Evolutionary conservation across 2,113 vertebrate genomes (phyloP), one percentile per base, ranked within the genome.

Genomic region (Phrynosoma platyrhinos): DNA sequence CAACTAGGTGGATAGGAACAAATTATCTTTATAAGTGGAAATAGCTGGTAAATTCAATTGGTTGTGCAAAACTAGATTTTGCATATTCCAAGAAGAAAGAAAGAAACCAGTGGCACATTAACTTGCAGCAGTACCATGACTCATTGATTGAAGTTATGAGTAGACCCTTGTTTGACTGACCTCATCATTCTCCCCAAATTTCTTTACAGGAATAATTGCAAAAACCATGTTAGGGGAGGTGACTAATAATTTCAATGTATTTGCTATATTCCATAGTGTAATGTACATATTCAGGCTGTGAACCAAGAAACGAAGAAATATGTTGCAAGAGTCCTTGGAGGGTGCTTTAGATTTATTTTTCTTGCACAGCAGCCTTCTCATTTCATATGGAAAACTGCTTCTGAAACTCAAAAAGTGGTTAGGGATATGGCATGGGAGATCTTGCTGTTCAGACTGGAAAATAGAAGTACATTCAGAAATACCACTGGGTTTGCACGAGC

Each of bases 371-470:
- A 12, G 16, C 55, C 36, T 82, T 82, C 4, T 5, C 2, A 53
- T 76, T 88, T 83, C 58, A 88, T 62, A 53, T 52, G 8, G 30
- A 55, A 72, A 86, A 78, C 9, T 14, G 25, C 16, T 86, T 85
- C 20, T 53, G 16, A 82, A 66, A 76, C 42, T 68, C 20, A 25
- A 52, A 78, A 77, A 40, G 13, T 27, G 32, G n/a, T 32, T 53
- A 66, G 4, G n/a, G 40, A 52, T 76, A 52, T 82, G 58, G 42
- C 16, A 52, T 1, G 40, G 25, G 40, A 9, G 16, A 3, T 71
- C 30, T 36, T 68, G 62, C 62, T 68, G 14, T 88, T 83, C 62
- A 53, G 62, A 69, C 9, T 86, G 40, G 74, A n/a, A 40, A 76
- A 68, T 75, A 62, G 47, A 27, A 47, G 30, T 32, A 23, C 27